Percentiles rank a stretch among this genome's conserved stretches.
These are phyloP conservation scores for Ailuropoda melanoleuca DNA, from an alignment of 2,113 vertebrate genomes.

Conservation along the genomic window DNA sequence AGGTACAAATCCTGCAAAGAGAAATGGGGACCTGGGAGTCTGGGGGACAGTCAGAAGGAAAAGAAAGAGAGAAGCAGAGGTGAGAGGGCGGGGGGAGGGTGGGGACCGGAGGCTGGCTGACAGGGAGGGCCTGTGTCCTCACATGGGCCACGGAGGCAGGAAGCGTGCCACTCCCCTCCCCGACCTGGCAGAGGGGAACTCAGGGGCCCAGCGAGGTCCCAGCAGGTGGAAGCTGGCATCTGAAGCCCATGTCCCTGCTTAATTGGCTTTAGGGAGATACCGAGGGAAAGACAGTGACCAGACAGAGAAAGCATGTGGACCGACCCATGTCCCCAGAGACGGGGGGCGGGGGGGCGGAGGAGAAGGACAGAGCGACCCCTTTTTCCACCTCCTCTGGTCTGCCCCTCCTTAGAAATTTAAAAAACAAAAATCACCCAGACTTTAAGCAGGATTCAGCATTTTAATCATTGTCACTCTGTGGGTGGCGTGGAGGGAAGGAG, in stretches of 20 bases:
- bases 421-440: conserved; percentile 11
- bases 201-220: not conserved
- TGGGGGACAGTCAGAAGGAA: too few species aligned
- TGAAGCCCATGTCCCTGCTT: not conserved
- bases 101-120: not conserved
- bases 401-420: not conserved
- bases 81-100: too few species aligned
- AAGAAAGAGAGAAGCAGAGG: not conserved
- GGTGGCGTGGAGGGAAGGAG: not conserved
- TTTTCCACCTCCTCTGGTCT: not conserved
- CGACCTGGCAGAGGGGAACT: not conserved
- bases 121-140: too few species aligned
- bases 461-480: conserved; percentile 51
- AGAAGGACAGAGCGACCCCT: not conserved
- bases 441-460: not conserved
- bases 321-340: rapidly evolving
- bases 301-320: not conserved
- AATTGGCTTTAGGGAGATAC: not conserved
- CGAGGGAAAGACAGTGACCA: not conserved
- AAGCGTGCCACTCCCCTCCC: rapidly evolving
- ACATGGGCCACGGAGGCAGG: not conserved
- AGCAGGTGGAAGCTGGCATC: not conserved
- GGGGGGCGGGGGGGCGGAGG: too few species aligned
- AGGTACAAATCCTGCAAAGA: too few species aligned
- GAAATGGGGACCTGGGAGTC: too few species aligned